Conservation (phyloP, 2,797 vertebrate species). For the Sebastes umbrosus region DNA sequence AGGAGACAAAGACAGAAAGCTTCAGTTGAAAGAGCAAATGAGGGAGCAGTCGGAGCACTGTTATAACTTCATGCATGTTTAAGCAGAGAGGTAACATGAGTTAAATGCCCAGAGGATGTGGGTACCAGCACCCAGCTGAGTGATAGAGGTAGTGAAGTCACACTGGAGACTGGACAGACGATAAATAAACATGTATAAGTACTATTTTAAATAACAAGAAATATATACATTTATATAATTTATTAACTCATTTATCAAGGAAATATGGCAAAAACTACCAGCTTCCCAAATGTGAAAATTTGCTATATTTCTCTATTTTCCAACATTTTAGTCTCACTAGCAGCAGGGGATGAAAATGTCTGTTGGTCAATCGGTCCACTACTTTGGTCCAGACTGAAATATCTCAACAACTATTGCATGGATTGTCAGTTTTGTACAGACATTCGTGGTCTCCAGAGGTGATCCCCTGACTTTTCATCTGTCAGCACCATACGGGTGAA, state of each 20-base stretch:
- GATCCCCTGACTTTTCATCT: background rate
- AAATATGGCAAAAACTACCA: background rate
- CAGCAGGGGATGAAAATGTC: background rate
- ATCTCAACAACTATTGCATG: background rate
- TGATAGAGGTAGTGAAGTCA: background rate
- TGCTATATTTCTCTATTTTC: background rate
- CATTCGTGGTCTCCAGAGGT: background rate
- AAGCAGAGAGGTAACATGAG: slow-evolving; percentile 53
- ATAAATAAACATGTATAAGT: background rate
- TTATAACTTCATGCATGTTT: slow-evolving; percentile 75
- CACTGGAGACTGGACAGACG: background rate
- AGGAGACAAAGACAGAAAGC: slow-evolving; percentile 27
- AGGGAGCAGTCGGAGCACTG: slow-evolving; percentile 27
- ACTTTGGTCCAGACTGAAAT: background rate
- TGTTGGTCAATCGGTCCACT: background rate
- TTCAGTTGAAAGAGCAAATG: slow-evolving; percentile 40
- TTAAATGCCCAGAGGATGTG: slow-evolving; percentile 50
- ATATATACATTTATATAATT: background rate
- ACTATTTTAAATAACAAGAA: background rate
- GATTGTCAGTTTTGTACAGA: background rate
- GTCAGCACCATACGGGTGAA: background rate
- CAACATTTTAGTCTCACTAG: background rate
- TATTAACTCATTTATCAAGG: background rate
- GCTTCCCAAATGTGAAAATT: background rate
- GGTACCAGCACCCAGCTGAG: background rate